A percentile compares a stretch with the other conserved stretches of the same genome.
Evolutionary conservation across 2,113 vertebrate genomes (phyloP).

Genomic region (Brevimyrus niger): DNA sequence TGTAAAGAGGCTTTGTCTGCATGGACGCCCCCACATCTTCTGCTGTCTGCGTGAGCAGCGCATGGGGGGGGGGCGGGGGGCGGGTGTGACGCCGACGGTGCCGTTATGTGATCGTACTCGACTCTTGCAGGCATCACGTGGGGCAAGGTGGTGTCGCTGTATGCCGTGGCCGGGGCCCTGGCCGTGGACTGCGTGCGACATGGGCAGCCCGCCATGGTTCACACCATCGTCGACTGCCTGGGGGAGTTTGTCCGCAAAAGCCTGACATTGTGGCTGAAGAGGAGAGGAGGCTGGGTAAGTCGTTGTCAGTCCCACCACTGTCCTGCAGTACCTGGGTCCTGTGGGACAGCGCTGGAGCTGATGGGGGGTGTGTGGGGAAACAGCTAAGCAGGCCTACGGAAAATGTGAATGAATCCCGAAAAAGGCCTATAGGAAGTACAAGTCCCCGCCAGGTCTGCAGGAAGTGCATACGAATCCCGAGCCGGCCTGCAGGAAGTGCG

Average conservation of each 20-base stretch:
- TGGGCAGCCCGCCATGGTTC: conserved; percentile 81
- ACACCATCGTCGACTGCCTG: conserved; percentile 89
- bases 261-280: conserved; percentile 77
- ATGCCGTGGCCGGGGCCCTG: conserved; percentile 80
- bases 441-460: neutral
- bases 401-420: neutral
- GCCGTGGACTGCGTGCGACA: conserved; percentile 88
- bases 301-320: neutral
- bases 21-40: neutral
- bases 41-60: neutral
- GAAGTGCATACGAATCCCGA: neutral
- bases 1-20: neutral
- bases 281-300: conserved; percentile 92
- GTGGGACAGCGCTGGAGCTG: neutral
- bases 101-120: too few species aligned
- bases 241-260: conserved; percentile 94
- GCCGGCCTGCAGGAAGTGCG: neutral
- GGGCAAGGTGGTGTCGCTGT: conserved; percentile 94
- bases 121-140: conserved; percentile 66
- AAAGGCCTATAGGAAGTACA: neutral
- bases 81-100: neutral
- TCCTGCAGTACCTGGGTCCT: neutral
- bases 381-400: neutral
- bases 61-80: neutral
- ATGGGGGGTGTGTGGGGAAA: neutral